These are phyloP conservation scores for Drosophila ambigua DNA, from an alignment of 1,140 invertebrate species.

Conservation along the genomic window DNA sequence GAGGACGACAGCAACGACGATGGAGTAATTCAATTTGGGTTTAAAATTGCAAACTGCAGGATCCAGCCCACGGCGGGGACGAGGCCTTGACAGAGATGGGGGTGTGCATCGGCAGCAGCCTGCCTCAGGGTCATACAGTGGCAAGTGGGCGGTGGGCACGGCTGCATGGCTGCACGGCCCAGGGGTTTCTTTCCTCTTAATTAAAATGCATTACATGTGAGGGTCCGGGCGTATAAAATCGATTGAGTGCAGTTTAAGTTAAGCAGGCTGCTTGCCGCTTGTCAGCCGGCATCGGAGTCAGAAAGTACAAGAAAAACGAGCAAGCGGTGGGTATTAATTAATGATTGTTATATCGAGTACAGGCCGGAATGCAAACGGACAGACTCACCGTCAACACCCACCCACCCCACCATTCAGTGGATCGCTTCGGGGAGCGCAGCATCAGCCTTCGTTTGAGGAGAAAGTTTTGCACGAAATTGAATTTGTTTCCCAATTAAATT, in stretches of 20 bases:
- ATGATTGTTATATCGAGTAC: conserved; percentile 54
- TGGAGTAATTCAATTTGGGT: conserved; percentile 74
- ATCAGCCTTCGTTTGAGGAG: conserved; percentile 19
- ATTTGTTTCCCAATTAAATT: conserved; percentile 78
- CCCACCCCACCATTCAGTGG: conserved; percentile 8
- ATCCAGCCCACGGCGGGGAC: conserved; percentile 19
- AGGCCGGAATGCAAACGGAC: conserved; percentile 6
- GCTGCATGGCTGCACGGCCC: conserved; percentile 5
- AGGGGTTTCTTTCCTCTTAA: conserved; percentile 60
- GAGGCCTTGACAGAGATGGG: conserved; percentile 33
- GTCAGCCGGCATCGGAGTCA: conserved; percentile 17
- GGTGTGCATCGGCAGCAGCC: conserved; percentile 3
- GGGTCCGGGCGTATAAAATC: conserved; percentile 53
- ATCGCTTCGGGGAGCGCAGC: neutral
- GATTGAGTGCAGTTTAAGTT: conserved; percentile 68
- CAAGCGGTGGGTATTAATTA: conserved; percentile 54
- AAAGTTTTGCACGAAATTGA: conserved; percentile 56
- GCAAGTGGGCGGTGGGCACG: conserved; percentile 4
- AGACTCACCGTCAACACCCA: too few relatives aligned
- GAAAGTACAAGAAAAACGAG: neutral
- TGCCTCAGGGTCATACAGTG: too few relatives aligned
- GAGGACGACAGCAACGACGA: conserved; percentile 21
- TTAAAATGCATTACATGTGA: conserved; percentile 70
- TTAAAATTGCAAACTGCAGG: conserved; percentile 75
- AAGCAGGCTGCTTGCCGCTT: conserved; percentile 21